Evolutionary conservation across 2,888 invertebrate species (phyloP).

Genomic region (Stenchaetothrips biformis): DNA sequence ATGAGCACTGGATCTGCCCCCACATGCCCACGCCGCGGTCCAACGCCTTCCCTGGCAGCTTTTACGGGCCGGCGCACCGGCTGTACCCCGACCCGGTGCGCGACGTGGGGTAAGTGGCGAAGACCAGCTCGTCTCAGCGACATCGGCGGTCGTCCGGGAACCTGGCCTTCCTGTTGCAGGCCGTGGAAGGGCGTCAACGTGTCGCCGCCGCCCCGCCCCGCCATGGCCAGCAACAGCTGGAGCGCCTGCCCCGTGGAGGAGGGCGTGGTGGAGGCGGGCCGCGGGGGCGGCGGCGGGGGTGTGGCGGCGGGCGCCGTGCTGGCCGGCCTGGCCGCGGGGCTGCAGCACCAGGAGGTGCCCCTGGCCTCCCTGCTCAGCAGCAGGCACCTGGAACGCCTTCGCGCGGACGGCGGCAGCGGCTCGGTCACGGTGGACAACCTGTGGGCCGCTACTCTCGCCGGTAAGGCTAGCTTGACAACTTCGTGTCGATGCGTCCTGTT

Average conservation of each 20-base stretch:
- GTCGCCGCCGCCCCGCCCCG: background rate
- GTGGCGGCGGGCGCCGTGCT: constrained; percentile 14
- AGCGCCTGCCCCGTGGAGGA: constrained; percentile 38
- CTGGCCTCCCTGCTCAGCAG: background rate
- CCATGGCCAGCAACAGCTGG: background rate
- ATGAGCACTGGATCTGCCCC: constrained; percentile 54
- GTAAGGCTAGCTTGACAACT: constrained; percentile 38
- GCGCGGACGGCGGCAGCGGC: constrained; percentile 25
- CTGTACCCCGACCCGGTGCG: constrained; percentile 4
- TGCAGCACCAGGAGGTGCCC: constrained; percentile 26
- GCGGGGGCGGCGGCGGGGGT: constrained; percentile 18
- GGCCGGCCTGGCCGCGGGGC: constrained; percentile 29
- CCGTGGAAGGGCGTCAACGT: background rate
- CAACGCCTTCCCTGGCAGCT: background rate
- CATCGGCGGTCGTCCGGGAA: background rate
- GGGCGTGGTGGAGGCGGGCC: constrained; percentile 39
- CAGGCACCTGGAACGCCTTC: background rate
- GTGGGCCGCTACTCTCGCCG: constrained; percentile 59
- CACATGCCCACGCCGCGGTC: constrained; percentile 31
- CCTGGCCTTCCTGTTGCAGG: background rate
- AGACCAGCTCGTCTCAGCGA: background rate
- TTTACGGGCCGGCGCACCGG: background rate
- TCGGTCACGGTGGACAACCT: constrained; percentile 51
- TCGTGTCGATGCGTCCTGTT: background rate
- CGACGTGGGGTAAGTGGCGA: background rate